Conservation (phyloP, 1,140 invertebrate species). For the Wasmannia auropunctata region DNA sequence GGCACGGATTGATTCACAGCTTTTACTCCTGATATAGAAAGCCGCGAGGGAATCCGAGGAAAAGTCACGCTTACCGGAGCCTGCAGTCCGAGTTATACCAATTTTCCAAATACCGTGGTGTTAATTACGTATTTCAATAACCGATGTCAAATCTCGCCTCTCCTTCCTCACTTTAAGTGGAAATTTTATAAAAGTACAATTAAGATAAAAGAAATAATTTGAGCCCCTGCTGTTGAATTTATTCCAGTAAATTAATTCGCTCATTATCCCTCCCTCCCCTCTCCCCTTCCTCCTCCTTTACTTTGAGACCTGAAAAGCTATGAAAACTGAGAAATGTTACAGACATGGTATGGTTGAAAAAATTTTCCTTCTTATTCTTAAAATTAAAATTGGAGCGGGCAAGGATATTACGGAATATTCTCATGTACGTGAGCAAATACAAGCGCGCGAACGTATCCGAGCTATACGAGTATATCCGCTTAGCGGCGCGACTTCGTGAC, state of each 20-base stretch:
- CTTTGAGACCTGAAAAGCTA: not conserved
- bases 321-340: not conserved
- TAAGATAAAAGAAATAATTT: not conserved
- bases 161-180: not conserved
- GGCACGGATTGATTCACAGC: slow-evolving; percentile 47
- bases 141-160: not conserved
- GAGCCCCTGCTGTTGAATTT: too few species aligned
- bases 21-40: slow-evolving; percentile 47
- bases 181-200: not conserved
- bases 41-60: slow-evolving; percentile 3
- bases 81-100: not conserved
- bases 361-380: not conserved
- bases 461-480: too few species aligned
- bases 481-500: slow-evolving; percentile 1
- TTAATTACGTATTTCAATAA: slow-evolving; percentile 3
- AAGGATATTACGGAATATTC: not conserved
- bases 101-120: not conserved
- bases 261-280: not conserved
- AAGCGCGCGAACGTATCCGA: not conserved
- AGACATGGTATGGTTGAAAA: too few species aligned
- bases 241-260: slow-evolving; percentile 8
- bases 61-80: too few species aligned
- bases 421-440: not conserved
- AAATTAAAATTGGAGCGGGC: not conserved
- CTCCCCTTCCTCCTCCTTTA: too few species aligned